These are phyloP conservation scores for Axis porcinus DNA, from an alignment of 2,113 vertebrate genomes.

Conservation along the genomic window DNA sequence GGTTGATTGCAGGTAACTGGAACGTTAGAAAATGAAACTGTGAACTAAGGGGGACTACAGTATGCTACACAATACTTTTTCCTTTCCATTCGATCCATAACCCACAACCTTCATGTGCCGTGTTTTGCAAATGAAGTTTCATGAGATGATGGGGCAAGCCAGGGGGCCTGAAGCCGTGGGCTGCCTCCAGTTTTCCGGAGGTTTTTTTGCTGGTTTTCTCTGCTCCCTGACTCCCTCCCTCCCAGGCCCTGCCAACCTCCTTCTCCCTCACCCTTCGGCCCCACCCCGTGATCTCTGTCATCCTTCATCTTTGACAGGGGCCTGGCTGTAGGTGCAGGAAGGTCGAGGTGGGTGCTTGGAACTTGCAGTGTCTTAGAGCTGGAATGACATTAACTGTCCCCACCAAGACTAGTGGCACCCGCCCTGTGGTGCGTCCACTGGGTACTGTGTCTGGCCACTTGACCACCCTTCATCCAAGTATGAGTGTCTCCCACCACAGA, in stretches of 20 bases:
- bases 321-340: not conserved
- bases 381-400: not conserved
- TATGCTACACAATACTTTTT: not conserved
- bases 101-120: not conserved
- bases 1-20: not conserved
- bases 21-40: not conserved
- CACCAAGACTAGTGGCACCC: not conserved
- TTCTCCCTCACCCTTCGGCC: not conserved
- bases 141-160: not conserved
- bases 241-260: not conserved
- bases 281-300: not conserved
- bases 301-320: not conserved
- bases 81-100: not conserved
- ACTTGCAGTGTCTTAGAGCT: not conserved
- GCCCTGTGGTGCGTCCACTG: fast-evolving
- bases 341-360: not conserved
- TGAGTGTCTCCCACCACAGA: not conserved
- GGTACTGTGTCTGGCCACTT: not conserved
- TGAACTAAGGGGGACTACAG: not conserved
- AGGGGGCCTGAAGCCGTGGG: not conserved
- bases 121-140: not conserved
- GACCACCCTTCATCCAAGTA: not conserved
- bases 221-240: not conserved
- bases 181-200: not conserved
- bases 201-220: not conserved